Evolutionary conservation across 2,113 vertebrate species (phyloP).

Genomic region (Semnopithecus entellus): DNA sequence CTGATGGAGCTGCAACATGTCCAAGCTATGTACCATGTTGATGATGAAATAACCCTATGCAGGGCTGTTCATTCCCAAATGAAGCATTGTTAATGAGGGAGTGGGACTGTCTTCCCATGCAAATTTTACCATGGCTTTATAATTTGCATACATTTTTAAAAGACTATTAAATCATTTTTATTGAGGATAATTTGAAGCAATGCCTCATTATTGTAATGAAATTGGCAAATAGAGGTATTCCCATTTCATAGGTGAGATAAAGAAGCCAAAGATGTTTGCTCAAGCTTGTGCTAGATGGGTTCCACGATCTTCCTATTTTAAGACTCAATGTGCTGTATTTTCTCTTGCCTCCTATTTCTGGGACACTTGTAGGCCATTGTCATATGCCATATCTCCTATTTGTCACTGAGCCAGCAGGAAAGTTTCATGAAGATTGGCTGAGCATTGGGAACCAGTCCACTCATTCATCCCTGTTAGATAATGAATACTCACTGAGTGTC

Average conservation of each 20-base stretch:
- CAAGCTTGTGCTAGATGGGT: fast-evolving
- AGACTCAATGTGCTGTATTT: not conserved
- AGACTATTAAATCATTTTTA: not conserved
- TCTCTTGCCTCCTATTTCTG: not conserved
- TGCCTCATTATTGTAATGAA: not conserved
- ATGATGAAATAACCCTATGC: fast-evolving
- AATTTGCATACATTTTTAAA: not conserved
- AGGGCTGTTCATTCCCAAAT: not conserved
- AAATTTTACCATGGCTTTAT: not conserved
- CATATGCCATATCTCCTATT: not conserved
- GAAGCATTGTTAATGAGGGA: not conserved
- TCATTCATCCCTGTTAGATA: not conserved
- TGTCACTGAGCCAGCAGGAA: not conserved
- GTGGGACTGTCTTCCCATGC: not conserved
- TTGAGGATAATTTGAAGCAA: not conserved
- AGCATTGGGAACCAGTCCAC: not conserved
- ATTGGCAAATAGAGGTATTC: not conserved
- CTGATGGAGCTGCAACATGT: fast-evolving
- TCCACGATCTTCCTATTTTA: not conserved
- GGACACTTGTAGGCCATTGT: not conserved
- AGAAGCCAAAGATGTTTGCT: not conserved
- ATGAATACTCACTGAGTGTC: not conserved
- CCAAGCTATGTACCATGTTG: fast-evolving
- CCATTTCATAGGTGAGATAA: not conserved
- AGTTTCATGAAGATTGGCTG: not conserved